A percentile compares a stretch with the other conserved stretches of the same genome.
Evolutionary conservation across 2,888 invertebrate genomes (phyloP).

Genomic region (Ischnura elegans): DNA sequence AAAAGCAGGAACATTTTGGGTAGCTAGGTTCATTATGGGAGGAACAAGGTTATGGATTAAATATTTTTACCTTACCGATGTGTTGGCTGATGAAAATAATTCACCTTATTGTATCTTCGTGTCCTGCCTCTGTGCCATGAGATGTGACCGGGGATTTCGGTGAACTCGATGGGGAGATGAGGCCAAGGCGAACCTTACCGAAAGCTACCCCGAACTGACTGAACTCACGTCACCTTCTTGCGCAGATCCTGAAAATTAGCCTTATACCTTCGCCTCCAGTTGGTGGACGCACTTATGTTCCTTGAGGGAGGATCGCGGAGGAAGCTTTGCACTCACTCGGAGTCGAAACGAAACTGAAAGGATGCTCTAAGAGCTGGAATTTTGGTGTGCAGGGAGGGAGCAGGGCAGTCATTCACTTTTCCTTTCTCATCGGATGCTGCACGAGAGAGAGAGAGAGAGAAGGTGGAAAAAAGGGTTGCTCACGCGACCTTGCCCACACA

Average conservation of each 20-base stretch:
- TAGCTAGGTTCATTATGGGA: too few species aligned
- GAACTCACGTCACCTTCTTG: neutral
- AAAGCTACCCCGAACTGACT: neutral
- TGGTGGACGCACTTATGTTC: neutral
- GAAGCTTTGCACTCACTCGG: conserved; percentile 24
- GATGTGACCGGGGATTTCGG: too few species aligned
- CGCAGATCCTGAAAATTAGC: neutral
- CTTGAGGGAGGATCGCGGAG: neutral
- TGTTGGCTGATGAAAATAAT: too few species aligned
- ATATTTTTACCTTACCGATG: too few species aligned
- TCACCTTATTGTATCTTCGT: too few species aligned
- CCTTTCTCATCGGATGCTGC: conserved; percentile 28
- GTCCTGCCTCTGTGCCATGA: too few species aligned
- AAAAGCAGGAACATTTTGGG: too few species aligned
- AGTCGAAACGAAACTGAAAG: conserved; percentile 48
- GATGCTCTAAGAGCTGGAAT: neutral
- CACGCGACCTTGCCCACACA: conserved; percentile 11
- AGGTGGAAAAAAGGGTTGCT: conserved; percentile 43
- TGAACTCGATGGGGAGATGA: too few species aligned
- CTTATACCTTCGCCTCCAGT: neutral
- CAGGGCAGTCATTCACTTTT: neutral
- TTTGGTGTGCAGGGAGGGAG: conserved; percentile 6
- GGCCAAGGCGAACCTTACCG: too few species aligned
- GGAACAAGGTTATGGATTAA: too few species aligned
- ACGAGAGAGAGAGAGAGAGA: neutral